Evolutionary conservation across 2,888 invertebrate genomes (phyloP).

Genomic region (Sympetrum striolatum): DNA sequence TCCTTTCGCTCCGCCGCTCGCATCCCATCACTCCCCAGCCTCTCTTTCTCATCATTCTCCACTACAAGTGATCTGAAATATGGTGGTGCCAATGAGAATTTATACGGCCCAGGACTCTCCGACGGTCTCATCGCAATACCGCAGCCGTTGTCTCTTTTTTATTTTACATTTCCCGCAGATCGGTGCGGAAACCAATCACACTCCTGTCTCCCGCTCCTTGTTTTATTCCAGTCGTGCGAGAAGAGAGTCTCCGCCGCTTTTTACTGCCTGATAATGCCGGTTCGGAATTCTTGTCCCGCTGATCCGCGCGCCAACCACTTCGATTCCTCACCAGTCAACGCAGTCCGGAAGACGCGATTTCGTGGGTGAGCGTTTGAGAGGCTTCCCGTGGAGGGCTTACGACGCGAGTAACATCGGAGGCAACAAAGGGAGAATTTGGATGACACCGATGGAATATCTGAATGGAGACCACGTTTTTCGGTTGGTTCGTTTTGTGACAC

Average conservation of each 20-base stretch:
- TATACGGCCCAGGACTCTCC: constrained; percentile 7
- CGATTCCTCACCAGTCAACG: constrained; percentile 2
- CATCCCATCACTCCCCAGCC: not conserved
- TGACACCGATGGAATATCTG: too few species aligned
- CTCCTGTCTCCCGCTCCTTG: not conserved
- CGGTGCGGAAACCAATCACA: not conserved
- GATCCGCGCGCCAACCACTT: not conserved
- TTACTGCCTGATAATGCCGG: not conserved
- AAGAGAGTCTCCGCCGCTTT: not conserved
- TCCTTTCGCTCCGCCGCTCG: constrained; percentile 20
- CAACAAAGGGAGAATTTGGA: not conserved
- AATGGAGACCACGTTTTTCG: too few species aligned
- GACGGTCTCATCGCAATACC: constrained; percentile 17
- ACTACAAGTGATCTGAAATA: constrained; percentile 28
- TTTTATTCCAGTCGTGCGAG: not conserved
- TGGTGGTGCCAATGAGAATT: constrained; percentile 36
- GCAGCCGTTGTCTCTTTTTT: constrained; percentile 7
- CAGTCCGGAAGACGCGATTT: not conserved
- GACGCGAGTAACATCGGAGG: not conserved
- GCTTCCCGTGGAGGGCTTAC: too few species aligned
- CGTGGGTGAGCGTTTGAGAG: too few species aligned
- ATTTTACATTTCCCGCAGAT: constrained; percentile 6
- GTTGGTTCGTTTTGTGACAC: too few species aligned
- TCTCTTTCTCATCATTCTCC: constrained; percentile 4
- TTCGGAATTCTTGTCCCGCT: not conserved